A percentile compares a stretch with the other conserved stretches of the same genome.
Conservation (phyloP, 2,113 vertebrate species). For the Corythornis cristatus region DNA sequence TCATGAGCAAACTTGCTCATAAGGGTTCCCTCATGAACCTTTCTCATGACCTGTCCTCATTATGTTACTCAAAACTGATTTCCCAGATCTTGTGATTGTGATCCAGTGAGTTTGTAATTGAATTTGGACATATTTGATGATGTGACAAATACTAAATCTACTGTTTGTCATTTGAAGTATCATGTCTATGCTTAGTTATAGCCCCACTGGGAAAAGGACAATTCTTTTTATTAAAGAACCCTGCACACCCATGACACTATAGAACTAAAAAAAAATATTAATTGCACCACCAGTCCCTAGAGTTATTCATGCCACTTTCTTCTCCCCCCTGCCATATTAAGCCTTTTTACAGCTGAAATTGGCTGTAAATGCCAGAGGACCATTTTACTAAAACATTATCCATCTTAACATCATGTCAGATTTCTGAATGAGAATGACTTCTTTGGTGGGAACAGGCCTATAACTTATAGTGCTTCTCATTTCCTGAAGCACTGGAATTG, state of each 20-base stretch:
- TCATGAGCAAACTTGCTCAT: neutral
- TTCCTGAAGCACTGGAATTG: conserved; percentile 46
- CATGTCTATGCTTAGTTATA: neutral
- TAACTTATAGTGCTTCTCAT: conserved; percentile 42
- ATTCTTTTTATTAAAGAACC: neutral
- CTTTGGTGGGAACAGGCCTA: conserved; percentile 10
- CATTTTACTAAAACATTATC: conserved; percentile 34
- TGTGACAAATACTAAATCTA: neutral
- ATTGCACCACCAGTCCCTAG: neutral
- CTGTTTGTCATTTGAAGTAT: neutral
- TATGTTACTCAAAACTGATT: neutral
- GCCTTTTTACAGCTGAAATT: conserved; percentile 13
- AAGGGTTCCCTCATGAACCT: neutral
- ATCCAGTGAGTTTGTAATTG: neutral
- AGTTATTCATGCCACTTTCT: neutral
- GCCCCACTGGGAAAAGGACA: neutral
- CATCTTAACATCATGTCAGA: conserved; percentile 35
- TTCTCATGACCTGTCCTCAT: neutral
- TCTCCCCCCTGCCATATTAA: neutral
- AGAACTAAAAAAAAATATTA: neutral
- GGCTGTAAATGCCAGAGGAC: conserved; percentile 12
- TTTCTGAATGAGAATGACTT: conserved; percentile 48
- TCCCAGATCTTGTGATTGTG: neutral
- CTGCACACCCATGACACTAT: neutral
- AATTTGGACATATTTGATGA: neutral